These are phyloP conservation scores for Microvelia longipes DNA, from an alignment of 1,140 invertebrate species.

Conservation along the genomic window DNA sequence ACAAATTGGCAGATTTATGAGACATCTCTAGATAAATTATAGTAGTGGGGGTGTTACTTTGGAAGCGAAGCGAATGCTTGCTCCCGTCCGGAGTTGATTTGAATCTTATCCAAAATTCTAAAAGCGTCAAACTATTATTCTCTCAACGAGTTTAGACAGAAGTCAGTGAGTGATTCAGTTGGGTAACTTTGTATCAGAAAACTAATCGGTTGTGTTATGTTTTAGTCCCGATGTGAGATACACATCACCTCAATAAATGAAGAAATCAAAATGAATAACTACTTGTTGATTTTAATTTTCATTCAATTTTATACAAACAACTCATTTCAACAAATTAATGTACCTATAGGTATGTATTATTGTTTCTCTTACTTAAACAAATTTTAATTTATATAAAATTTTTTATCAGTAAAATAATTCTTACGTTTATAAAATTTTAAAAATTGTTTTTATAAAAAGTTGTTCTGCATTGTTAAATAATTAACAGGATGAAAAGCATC, in stretches of 20 bases:
- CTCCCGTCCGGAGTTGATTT: background rate
- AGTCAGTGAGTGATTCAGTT: background rate
- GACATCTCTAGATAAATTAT: background rate
- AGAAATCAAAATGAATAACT: background rate
- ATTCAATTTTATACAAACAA: too few species aligned
- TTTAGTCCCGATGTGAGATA: background rate
- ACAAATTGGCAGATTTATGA: background rate
- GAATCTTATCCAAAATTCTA: background rate
- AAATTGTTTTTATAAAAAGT: too few species aligned
- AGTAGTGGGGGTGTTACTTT: background rate
- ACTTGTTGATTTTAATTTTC: background rate
- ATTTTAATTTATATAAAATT: too few species aligned
- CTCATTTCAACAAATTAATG: too few species aligned
- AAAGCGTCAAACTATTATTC: background rate
- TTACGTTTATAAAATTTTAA: too few species aligned
- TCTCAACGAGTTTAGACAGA: background rate
- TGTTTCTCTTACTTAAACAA: too few species aligned
- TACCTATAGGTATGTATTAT: too few species aligned
- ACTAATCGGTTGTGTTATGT: background rate
- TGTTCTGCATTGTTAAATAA: too few species aligned
- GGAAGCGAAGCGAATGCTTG: background rate
- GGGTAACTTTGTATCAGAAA: background rate
- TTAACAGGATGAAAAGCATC: too few species aligned
- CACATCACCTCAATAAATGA: background rate
- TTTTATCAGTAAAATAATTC: too few species aligned